Conservation (phyloP, 1,140 invertebrate species). For the Zophobas atratus region DNA sequence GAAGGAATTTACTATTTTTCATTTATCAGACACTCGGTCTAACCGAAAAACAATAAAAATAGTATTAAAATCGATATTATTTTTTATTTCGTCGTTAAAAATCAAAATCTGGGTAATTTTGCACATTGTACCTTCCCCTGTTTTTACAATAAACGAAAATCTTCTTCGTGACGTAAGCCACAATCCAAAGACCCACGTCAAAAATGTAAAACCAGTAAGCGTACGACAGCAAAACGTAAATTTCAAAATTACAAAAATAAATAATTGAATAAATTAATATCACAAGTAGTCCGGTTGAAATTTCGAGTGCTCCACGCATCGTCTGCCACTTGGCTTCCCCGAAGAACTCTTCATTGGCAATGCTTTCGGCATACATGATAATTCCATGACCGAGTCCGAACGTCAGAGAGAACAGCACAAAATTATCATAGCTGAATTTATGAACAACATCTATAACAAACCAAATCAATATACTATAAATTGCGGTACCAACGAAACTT, state of each 20-base stretch:
- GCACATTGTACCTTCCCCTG: not conserved
- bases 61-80: too few relatives aligned
- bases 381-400: conserved; percentile 61
- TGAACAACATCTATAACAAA: conserved; percentile 55
- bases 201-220: conserved; percentile 51
- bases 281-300: conserved; percentile 54
- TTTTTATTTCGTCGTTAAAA: too few relatives aligned
- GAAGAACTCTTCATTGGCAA: conserved; percentile 52
- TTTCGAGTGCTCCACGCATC: conserved; percentile 55
- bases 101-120: conserved; percentile 1
- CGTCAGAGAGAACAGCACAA: conserved; percentile 57
- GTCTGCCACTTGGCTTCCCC: conserved; percentile 55
- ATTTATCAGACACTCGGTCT: too few relatives aligned
- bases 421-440: conserved; percentile 57
- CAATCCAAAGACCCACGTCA: conserved; percentile 55
- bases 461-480: conserved; percentile 23
- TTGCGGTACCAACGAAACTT: conserved; percentile 54
- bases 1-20: too few relatives aligned
- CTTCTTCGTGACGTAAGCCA: conserved; percentile 17
- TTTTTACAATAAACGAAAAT: conserved; percentile 19
- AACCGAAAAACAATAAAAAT: too few relatives aligned
- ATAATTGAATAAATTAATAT: conserved; percentile 60
- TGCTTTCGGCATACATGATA: conserved; percentile 54
- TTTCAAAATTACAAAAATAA: conserved; percentile 53
- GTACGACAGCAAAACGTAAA: conserved; percentile 49